Evolutionary conservation across 23 tunicate genomes (phyloP).

Genomic region (Clavelina lepadiformis): DNA sequence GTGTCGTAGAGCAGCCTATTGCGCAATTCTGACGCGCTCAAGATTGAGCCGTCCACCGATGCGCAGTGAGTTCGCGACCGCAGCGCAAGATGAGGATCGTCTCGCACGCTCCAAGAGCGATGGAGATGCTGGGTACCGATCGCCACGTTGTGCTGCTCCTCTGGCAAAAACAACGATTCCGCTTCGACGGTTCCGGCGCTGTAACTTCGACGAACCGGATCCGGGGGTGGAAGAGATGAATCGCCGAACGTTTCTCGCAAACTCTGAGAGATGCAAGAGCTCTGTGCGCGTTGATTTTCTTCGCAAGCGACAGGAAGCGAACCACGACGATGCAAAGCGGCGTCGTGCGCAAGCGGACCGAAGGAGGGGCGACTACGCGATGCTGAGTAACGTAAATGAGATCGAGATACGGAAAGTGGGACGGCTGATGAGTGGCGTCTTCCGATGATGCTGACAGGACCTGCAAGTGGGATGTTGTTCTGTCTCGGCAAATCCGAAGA

Average conservation of each 20-base stretch:
- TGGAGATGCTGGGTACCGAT: not conserved
- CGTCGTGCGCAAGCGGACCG: constrained; percentile 1
- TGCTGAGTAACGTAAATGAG: not conserved
- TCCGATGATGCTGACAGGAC: constrained; percentile 51
- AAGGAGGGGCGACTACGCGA: not conserved
- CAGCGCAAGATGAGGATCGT: constrained; percentile 17
- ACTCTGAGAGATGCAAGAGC: too few species aligned
- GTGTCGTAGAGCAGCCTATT: constrained; percentile 23
- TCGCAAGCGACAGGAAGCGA: not conserved
- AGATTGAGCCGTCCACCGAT: constrained; percentile 42
- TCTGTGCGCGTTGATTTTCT: too few species aligned
- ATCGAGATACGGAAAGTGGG: not conserved
- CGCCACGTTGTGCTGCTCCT: constrained; percentile 12
- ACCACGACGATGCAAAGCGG: not conserved
- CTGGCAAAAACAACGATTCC: constrained; percentile 13
- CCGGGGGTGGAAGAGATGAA: constrained; percentile 1
- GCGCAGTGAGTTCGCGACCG: constrained; percentile 58
- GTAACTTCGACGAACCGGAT: constrained; percentile 54
- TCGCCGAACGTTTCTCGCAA: too few species aligned
- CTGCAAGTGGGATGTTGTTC: constrained; percentile 31
- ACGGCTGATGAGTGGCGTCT: constrained; percentile 24
- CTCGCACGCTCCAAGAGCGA: constrained; percentile 6
- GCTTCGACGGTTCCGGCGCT: constrained; percentile 56
- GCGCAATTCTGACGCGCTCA: constrained; percentile 43
- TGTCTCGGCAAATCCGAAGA: too few species aligned